phyloP scores from a whole-genome alignment of 1,140 invertebrate species.

The Portunus trituberculatus region DNA sequence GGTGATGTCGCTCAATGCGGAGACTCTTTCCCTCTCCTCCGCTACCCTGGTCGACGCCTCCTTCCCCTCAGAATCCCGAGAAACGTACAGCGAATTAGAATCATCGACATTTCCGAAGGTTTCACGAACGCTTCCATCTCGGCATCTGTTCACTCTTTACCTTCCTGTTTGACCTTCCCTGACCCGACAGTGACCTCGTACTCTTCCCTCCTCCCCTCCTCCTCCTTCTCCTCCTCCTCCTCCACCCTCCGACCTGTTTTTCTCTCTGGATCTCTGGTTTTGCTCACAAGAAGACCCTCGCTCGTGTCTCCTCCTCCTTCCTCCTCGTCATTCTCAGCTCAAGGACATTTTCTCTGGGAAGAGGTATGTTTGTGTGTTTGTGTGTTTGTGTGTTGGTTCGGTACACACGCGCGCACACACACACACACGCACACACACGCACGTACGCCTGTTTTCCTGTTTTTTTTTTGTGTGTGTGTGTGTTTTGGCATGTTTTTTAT shows the following conservation, averaged over 20 bases:
- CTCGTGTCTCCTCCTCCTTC: slow-evolving; percentile 55
- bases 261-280: background rate
- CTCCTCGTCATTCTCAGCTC: slow-evolving; percentile 66
- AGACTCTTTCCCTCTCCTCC: slow-evolving; percentile 21
- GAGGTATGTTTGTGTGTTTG: slow-evolving; percentile 43
- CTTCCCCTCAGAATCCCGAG: background rate
- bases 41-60: slow-evolving; percentile 41
- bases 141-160: slow-evolving; percentile 70
- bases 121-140: background rate
- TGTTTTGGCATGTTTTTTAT: background rate
- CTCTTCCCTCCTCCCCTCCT: background rate
- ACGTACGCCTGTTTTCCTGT: background rate
- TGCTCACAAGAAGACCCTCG: background rate
- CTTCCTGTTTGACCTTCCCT: slow-evolving; percentile 47
- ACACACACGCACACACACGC: background rate
- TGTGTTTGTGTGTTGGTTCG: background rate
- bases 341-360: slow-evolving; percentile 76
- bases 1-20: background rate
- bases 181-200: background rate
- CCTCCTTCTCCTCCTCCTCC: background rate
- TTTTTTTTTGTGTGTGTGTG: background rate
- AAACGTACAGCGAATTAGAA: background rate
- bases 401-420: background rate
- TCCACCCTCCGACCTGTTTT: background rate
- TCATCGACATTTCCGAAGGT: too few species aligned